Conservation (phyloP, 2,888 invertebrate genomes). For the Acleris holmiana region DNA sequence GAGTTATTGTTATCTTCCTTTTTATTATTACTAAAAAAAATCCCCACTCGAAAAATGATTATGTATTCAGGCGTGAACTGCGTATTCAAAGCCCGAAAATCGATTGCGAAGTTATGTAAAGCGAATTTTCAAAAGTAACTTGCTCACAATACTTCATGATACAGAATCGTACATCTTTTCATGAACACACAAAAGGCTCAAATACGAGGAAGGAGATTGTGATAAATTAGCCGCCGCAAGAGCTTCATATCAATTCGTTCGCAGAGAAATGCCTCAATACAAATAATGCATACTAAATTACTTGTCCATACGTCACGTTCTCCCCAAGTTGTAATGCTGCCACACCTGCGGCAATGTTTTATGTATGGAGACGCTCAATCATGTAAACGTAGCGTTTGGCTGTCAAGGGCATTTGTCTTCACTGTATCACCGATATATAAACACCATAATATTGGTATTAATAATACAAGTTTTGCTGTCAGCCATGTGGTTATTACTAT, state of each 20-base stretch:
- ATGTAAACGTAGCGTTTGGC: constrained; percentile 31
- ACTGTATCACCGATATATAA: constrained; percentile 20
- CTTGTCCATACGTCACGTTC: constrained; percentile 33
- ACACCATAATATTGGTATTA: constrained; percentile 8
- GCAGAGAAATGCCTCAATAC: constrained; percentile 22
- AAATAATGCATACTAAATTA: constrained; percentile 33
- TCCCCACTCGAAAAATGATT: too few relatives aligned
- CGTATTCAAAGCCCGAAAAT: too few relatives aligned
- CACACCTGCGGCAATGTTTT: constrained; percentile 33
- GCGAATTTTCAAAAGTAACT: constrained; percentile 5
- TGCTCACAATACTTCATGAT: not conserved
- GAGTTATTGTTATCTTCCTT: too few relatives aligned
- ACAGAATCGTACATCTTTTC: not conserved
- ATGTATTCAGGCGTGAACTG: too few relatives aligned
- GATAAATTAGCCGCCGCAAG: constrained; percentile 11
- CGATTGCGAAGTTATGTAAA: not conserved
- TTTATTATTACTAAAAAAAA: too few relatives aligned
- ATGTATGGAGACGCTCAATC: constrained; percentile 35
- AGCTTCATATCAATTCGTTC: constrained; percentile 9
- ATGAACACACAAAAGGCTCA: constrained; percentile 1
- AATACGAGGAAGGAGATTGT: not conserved
- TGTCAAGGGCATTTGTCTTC: constrained; percentile 31
- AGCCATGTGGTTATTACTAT: too few relatives aligned
- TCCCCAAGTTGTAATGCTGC: constrained; percentile 32
- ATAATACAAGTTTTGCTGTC: constrained; percentile 2